phyloP scores from a whole-genome alignment of 2,113 vertebrate species.

The Paramisgurnus dabryanus region DNA sequence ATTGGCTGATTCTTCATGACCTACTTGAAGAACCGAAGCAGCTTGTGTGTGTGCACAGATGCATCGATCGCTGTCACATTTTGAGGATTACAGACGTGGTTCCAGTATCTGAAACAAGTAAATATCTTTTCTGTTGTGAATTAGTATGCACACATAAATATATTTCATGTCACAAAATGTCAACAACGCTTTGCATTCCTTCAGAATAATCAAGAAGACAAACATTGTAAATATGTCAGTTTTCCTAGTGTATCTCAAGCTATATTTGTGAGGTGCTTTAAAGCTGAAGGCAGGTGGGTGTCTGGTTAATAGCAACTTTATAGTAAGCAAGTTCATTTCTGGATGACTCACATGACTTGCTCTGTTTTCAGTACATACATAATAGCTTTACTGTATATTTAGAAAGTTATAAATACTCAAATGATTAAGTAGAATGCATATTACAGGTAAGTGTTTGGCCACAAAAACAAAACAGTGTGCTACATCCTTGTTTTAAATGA shows the following conservation, averaged over 20 bases:
- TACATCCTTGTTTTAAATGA: too few species aligned
- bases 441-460: too few species aligned
- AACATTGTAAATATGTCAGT: neutral
- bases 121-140: neutral
- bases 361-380: conserved; percentile 29
- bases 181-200: neutral
- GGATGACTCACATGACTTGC: conserved; percentile 37
- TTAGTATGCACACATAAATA: neutral
- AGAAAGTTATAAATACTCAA: neutral
- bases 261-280: conserved; percentile 31
- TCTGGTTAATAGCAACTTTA: conserved; percentile 42
- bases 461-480: too few species aligned
- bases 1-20: conserved; percentile 44
- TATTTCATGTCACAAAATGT: neutral
- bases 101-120: neutral
- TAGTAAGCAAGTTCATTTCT: conserved; percentile 49
- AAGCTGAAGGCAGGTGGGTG: conserved; percentile 32
- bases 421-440: conserved; percentile 2
- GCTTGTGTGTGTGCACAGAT: conserved; percentile 15
- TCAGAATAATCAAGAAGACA: neutral
- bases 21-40: conserved; percentile 36
- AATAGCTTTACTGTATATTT: neutral
- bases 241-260: conserved; percentile 15
- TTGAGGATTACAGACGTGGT: conserved; percentile 32
- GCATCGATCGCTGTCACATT: conserved; percentile 30